Conservation (phyloP, 2,888 invertebrate species). For the Allolobophora icterica region DNA sequence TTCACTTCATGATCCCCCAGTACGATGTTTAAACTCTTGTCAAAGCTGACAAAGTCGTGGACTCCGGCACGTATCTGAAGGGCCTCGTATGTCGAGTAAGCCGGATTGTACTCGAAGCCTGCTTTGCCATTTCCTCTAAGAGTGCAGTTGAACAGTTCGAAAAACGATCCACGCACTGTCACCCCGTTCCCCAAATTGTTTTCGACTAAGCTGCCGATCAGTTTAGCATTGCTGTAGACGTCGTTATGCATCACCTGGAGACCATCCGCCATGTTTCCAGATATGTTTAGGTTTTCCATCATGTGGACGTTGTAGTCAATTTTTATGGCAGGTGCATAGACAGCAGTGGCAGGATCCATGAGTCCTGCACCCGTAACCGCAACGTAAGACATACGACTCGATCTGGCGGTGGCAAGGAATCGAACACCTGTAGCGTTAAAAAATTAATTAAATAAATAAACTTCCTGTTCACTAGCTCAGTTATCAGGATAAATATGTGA, state of each 20-base stretch:
- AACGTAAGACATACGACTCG: conserved; percentile 48
- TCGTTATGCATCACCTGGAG: conserved; percentile 92
- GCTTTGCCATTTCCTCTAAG: conserved; percentile 83
- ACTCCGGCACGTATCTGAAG: conserved; percentile 52
- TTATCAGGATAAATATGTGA: neutral
- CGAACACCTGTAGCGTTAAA: conserved; percentile 43
- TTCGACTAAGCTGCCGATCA: conserved; percentile 34
- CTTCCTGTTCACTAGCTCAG: neutral
- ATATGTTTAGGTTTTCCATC: conserved; percentile 69
- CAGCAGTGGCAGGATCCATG: conserved; percentile 86
- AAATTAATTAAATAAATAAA: neutral
- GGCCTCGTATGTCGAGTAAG: conserved; percentile 71
- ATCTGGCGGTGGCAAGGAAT: conserved; percentile 44
- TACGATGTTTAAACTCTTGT: neutral
- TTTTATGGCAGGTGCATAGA: conserved; percentile 65
- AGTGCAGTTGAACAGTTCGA: conserved; percentile 58
- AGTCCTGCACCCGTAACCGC: conserved; percentile 76
- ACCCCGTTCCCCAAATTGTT: conserved; percentile 74
- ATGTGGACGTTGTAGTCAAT: conserved; percentile 48
- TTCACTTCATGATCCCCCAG: conserved; percentile 35
- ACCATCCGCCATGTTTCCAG: conserved; percentile 89
- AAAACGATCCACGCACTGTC: conserved; percentile 79
- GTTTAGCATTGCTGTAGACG: conserved; percentile 78
- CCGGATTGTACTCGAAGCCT: conserved; percentile 91
- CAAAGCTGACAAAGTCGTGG: conserved; percentile 25